Base-by-base conservation (phyloP, 2,113 vertebrate genomes). In the Dipodomys spectabilis region DNA sequence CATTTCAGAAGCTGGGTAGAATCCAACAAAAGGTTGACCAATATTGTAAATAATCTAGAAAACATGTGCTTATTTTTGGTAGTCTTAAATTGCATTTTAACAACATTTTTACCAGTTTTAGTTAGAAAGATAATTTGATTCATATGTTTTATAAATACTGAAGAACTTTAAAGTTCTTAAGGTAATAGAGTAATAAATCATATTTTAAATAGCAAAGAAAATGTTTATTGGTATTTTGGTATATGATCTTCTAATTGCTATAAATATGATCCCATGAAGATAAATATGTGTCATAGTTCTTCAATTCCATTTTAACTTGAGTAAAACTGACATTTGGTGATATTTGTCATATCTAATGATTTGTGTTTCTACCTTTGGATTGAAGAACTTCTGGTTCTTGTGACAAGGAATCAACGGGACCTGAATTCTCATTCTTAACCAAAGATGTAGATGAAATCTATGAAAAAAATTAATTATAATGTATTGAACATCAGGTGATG, bases 281-380 rank as follows among this genome's bases (percentile, higher is more conserved):
- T 32, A 88, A 92, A 49, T 72, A 8, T 91, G 2, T 65, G 12
- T 20, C 2, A 60, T 23, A 44, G 45, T 32, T 19, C 88, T 94
- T 86, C 16, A 44, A 75, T 92, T 5, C n/a, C 67, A 72, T 71
- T 95, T 94, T 89, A 69, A 94, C 82, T 81, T 62, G 20, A 95
- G 27, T 86, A 44, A 86, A 28, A 60, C 32, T 86, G 68, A 93
- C 91, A 80, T 45, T 97, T 57, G 0, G 49, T 35, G 27, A 69
- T 15, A 45, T 71, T 74, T 77, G 2, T 93, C 30, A 86, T 72
- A 6, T 7, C 7, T 77, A 35, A 68, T 69, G 79, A 91, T 74
- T 89, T 75, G 86, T 27, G 23, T 57, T 67, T 94, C 49, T 73
- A 77, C 73, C 72, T 87, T 88, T 81, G 19, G 5, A 22, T 65